Conservation (phyloP, 2,113 vertebrate species). For the Prunella fulvescens region DNA sequence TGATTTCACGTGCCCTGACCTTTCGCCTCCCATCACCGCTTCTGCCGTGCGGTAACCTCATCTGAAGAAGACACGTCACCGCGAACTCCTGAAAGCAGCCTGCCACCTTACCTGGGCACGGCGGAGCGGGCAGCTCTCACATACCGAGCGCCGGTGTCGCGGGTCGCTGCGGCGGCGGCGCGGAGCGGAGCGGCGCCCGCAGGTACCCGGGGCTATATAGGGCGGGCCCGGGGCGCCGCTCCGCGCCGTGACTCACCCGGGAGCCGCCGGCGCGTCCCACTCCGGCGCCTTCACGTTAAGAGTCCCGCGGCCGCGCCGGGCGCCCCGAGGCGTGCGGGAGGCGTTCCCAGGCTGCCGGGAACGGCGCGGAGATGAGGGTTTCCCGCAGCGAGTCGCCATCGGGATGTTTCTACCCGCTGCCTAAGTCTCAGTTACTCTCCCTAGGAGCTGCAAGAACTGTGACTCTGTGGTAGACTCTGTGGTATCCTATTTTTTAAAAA, state of each 20-base stretch:
- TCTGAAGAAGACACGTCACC: not conserved
- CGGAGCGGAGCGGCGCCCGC: not conserved
- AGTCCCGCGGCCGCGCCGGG: slow-evolving; percentile 56
- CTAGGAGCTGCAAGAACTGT: not conserved
- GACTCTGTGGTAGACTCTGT: fast-evolving
- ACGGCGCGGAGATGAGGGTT: not conserved
- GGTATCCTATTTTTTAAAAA: too few species aligned
- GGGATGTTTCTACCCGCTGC: not conserved
- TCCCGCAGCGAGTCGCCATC: not conserved
- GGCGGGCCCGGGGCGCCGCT: slow-evolving; percentile 37
- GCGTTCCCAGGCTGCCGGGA: slow-evolving; percentile 24
- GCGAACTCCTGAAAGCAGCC: fast-evolving
- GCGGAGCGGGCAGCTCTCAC: not conserved
- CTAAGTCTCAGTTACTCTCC: too few species aligned
- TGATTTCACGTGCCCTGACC: not conserved
- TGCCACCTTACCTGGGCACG: slow-evolving; percentile 23
- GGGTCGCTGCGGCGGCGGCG: not conserved
- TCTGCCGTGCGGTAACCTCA: not conserved
- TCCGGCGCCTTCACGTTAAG: slow-evolving; percentile 75
- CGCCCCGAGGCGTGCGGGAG: not conserved
- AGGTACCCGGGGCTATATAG: slow-evolving; percentile 67
- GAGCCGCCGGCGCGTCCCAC: slow-evolving; percentile 13
- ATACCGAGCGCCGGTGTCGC: not conserved
- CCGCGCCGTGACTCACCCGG: slow-evolving; percentile 56
- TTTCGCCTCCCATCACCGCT: not conserved